Base-by-base conservation (phyloP, 2,797 vertebrate genomes). In the Myripristis jacobus region DNA sequence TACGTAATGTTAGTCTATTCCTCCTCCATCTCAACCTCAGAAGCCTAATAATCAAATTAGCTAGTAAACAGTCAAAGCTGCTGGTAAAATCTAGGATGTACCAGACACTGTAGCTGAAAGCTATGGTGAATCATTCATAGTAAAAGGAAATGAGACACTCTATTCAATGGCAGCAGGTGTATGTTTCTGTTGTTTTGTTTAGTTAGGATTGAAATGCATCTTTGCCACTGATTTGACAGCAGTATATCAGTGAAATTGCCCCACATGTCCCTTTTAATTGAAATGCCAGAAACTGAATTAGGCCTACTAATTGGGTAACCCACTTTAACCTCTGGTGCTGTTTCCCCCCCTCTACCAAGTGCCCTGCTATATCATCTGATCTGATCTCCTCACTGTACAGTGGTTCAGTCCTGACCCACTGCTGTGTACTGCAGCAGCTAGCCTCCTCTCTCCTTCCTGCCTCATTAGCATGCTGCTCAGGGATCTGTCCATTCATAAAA, bases 401-500 rank as follows among this genome's bases (percentile, higher is more conserved):
- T 46, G 0, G 29, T 19, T 61, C 44, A 21, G 56, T 7, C 88
- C 80, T 84, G 87, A 76, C 83, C 83, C 16, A 0, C 57, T 36
- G 70, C 79, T 5, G 44, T 83, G 70, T 82, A 62, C 79, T 90
- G 86, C 85, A 79, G 78, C 86, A 77, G 81, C 64, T 36, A 44
- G 55, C 60, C 73, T 50, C 29, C 71, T 46, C 67, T 63, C 73
- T 50, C 52, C 43, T 22, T 29, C 53, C 60, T 6, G 61, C 68
- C 73, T 89, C 73, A 82, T 92, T 82, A 80, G 67, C 69, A 90
- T 88, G 80, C 90, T 0, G 76, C 82, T 85, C 88, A 86, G 84
- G 78, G 59, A 70, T 57, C 66, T 25, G 69, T 59, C 87, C 90
- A 91, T 91, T 92, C 89, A 92, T 92, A 89, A 90, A 87, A 85